Evolutionary conservation across 2,797 vertebrate genomes (phyloP), one percentile per base, ranked within the genome.

Genomic region (Sebastes diploproa): DNA sequence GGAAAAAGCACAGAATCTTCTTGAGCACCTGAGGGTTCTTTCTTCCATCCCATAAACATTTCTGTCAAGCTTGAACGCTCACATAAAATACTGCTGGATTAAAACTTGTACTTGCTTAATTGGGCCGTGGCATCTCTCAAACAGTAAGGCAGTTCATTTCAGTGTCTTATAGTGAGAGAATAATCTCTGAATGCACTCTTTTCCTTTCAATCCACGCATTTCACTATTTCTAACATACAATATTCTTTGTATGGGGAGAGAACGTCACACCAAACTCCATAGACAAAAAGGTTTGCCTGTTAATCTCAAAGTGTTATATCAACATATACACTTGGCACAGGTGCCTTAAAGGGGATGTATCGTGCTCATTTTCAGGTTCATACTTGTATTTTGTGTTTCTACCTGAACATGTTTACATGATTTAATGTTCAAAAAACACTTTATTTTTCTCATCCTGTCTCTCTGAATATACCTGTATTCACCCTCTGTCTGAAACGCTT

Each of bases 151-250:
- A 80, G 71, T 68, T 86, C 18, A 70, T 75, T 80, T 76, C 8
- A 80, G 87, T 81, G 68, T 86, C 65, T 88, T 30, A 10, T 1
- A 60, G 65, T 60, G 80, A 70, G 77, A 78, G 59, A 75, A 77
- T 70, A 81, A 86, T 90, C 85, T 92, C 79, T 72, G 46, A 88
- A 81, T 68, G 83, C 87, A 84, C 76, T 80, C 60, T 13, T 66
- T 74, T 69, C 30, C 64, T 58, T 76, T 7, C 56, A 52, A 10
- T 29, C 55, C 62, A 32, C 27, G 2, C 61, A 64, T 70, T 78
- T 52, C 18, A 72, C 68, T 22, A 62, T 55, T 67, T 79, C 72
- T 68, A 72, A 75, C 52, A 29, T 52, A 30, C 27, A 67, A 16
- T 29, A 56, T 30, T 72, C 6, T 72, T 32, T 61, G 62, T 25